phyloP scores from a whole-genome alignment of 1,140 invertebrate species.

The Chrysomallon squamiferum region DNA sequence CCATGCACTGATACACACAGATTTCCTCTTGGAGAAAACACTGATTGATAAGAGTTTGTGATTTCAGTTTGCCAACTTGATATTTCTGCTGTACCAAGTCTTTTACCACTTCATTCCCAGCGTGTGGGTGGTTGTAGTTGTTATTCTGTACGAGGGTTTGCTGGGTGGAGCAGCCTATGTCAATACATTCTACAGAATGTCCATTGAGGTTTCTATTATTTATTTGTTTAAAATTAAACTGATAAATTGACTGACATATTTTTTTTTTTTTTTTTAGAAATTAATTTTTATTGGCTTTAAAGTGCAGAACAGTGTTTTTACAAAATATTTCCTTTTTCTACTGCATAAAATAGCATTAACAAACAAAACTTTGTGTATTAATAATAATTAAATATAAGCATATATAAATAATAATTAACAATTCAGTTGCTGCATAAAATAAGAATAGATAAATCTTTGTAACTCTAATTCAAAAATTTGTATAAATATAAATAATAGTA shows the following conservation, averaged over 20 bases:
- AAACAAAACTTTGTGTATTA: background rate
- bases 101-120: conserved; percentile 76
- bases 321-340: background rate
- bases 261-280: background rate
- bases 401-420: too few relatives aligned
- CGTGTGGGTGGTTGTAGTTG: conserved; percentile 76
- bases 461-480: too few relatives aligned
- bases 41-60: too few relatives aligned
- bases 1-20: too few relatives aligned
- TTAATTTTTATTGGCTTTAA: background rate
- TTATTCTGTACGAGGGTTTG: conserved; percentile 85
- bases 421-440: too few relatives aligned
- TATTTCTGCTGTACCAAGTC: conserved; percentile 71
- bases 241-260: background rate
- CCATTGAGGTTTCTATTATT: conserved; percentile 67
- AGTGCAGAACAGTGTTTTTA: background rate
- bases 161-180: conserved; percentile 84
- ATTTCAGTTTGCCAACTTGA: conserved; percentile 73
- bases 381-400: too few relatives aligned
- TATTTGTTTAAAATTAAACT: conserved; percentile 55
- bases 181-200: conserved; percentile 83
- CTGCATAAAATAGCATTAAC: background rate
- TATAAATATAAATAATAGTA: too few relatives aligned
- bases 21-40: too few relatives aligned
- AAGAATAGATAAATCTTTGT: too few relatives aligned